phyloP scores from a whole-genome alignment of 2,797 vertebrate genomes.

The Halcyon badia region DNA sequence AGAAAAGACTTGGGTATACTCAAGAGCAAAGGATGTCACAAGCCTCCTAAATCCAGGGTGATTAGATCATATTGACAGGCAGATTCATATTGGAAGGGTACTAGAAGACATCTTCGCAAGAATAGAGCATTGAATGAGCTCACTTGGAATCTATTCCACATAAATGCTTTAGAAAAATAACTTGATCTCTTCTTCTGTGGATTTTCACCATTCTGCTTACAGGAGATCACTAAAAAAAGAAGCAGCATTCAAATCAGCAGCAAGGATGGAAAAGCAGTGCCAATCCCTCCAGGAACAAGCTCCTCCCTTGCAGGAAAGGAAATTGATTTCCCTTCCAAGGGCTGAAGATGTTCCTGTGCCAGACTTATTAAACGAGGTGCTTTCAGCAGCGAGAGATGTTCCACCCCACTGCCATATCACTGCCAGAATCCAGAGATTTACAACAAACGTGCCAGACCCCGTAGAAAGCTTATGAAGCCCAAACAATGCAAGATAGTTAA shows the following conservation, averaged over 20 bases:
- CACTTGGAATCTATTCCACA: neutral
- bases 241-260: neutral
- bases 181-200: too few relatives aligned
- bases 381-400: neutral
- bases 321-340: neutral
- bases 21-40: neutral
- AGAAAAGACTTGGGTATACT: neutral
- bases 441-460: neutral
- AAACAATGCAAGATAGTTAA: neutral
- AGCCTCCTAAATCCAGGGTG: neutral
- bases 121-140: neutral
- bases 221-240: neutral
- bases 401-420: neutral
- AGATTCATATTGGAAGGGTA: neutral
- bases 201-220: neutral
- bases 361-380: neutral
- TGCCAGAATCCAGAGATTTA: neutral
- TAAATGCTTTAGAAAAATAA: neutral
- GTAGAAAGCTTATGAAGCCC: neutral
- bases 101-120: neutral
- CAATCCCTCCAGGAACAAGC: neutral
- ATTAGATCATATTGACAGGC: neutral
- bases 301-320: neutral
- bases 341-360: neutral
- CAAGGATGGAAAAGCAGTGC: neutral